phyloP scores from a whole-genome alignment of 2,113 vertebrate species.

The Eulacestoma nigropectus region DNA sequence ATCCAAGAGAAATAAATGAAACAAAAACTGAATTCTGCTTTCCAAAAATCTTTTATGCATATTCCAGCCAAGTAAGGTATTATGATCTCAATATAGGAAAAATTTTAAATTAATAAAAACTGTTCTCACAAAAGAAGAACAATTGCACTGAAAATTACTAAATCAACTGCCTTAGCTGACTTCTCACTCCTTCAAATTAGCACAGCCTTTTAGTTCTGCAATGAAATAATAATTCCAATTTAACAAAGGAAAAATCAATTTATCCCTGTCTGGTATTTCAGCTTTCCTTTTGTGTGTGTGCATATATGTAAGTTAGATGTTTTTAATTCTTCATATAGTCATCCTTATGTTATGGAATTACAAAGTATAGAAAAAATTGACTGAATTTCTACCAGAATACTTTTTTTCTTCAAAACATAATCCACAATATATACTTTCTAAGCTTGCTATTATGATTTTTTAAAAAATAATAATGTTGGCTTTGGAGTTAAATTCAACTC shows the following conservation, averaged over 20 bases:
- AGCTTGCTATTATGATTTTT: background rate
- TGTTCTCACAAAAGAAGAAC: background rate
- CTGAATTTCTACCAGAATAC: background rate
- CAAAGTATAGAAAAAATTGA: background rate
- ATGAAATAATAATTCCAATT: background rate
- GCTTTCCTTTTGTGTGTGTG: background rate
- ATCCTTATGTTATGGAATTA: background rate
- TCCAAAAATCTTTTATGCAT: background rate
- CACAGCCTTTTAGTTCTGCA: background rate
- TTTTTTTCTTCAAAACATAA: background rate
- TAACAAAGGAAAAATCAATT: background rate
- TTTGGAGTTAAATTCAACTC: background rate
- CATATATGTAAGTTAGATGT: background rate
- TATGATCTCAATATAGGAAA: background rate
- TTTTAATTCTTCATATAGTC: background rate
- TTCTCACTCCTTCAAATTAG: background rate
- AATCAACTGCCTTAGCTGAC: background rate
- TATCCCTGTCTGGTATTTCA: background rate
- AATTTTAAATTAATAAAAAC: background rate
- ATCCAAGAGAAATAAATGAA: background rate
- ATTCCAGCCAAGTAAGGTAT: background rate
- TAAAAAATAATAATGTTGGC: background rate
- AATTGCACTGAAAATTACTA: background rate
- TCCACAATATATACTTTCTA: background rate
- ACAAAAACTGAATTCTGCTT: background rate